phyloP scores from a whole-genome alignment of 2,888 invertebrate species.

The Sarcophaga rosellei region DNA sequence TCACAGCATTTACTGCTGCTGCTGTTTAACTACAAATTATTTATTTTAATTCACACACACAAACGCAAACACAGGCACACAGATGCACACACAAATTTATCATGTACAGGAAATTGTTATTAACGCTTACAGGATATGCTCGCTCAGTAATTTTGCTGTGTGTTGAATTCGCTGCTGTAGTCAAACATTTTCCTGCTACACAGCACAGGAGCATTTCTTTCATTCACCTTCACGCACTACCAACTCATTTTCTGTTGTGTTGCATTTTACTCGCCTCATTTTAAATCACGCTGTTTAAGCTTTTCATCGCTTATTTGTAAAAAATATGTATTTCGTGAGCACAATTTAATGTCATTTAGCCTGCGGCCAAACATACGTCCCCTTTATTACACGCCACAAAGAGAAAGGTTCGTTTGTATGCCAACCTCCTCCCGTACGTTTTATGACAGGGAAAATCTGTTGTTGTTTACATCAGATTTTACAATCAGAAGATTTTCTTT shows the following conservation, averaged over 20 bases:
- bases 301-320: slow-evolving; percentile 49
- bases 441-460: not conserved
- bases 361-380: slow-evolving; percentile 76
- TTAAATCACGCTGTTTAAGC: slow-evolving; percentile 47
- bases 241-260: slow-evolving; percentile 1
- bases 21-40: slow-evolving; percentile 57
- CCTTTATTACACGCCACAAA: slow-evolving; percentile 58
- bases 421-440: not conserved
- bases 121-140: slow-evolving; percentile 75
- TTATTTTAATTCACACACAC: not conserved
- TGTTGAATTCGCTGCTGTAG: slow-evolving; percentile 77
- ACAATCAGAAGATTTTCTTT: not conserved
- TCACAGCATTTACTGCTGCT: slow-evolving; percentile 23
- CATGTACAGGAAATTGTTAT: slow-evolving; percentile 66
- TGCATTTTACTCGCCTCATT: slow-evolving; percentile 34
- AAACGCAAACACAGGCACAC: slow-evolving; percentile 2
- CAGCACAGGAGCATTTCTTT: slow-evolving; percentile 40
- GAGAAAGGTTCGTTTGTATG: slow-evolving; percentile 25
- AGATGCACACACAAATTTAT: not conserved
- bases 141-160: slow-evolving; percentile 75
- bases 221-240: slow-evolving; percentile 28
- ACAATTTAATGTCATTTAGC: slow-evolving; percentile 78
- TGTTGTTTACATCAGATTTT: slow-evolving; percentile 3
- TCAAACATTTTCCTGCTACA: slow-evolving; percentile 74
- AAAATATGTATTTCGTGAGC: slow-evolving; percentile 57